Base-by-base conservation (phyloP, 2,888 invertebrate species). In the Mimumesa dahlbomi region DNA sequence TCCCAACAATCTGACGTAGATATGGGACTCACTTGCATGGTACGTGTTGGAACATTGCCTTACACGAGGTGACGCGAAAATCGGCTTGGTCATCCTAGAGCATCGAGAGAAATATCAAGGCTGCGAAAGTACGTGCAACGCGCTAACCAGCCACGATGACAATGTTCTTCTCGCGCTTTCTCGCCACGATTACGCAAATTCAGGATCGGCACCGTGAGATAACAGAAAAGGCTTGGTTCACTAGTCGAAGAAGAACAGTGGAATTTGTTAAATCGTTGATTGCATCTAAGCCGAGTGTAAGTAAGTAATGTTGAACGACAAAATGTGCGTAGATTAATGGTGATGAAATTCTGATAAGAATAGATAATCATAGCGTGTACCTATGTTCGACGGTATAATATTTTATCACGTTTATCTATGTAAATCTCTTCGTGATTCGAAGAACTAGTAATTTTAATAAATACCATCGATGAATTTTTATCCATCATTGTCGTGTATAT, bases 101-200 rank as follows among this genome's bases (percentile, higher is more conserved):
- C 68, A 53, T 64, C 59, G 75, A 16, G 45, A 49, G 59, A 80
- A 80, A 80, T 80, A 80, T 81, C 81, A 81, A 80, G 80, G 80
- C 72, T 70, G 63, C 25, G 14, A 42, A 40, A 56, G 63, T 46
- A 50, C 21, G 59, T 49, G 59, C 42, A 49, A 58, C 58, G 56
- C 50, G 42, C 36, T 61, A 75, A 65, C 50, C 53, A 46, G 19
- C 21, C 54, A 14, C 61, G 53, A 77, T 71, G 77, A 77, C 77
- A 66, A 65, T 65, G 63, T 70, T 59, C 65, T 45, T 58, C 58
- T 72, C 56, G 65, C 66, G 31, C 58, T 75, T 61, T 75, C 63
- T 69, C 63, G 18, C n/a, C n/a, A 14, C 61, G 57, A 62, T 77
- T 75, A 64, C 66, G 69, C 66, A 75, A 77, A 59, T 63, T 49